Base-by-base conservation (phyloP, 1,140 invertebrate species). In the Varroa destructor region DNA sequence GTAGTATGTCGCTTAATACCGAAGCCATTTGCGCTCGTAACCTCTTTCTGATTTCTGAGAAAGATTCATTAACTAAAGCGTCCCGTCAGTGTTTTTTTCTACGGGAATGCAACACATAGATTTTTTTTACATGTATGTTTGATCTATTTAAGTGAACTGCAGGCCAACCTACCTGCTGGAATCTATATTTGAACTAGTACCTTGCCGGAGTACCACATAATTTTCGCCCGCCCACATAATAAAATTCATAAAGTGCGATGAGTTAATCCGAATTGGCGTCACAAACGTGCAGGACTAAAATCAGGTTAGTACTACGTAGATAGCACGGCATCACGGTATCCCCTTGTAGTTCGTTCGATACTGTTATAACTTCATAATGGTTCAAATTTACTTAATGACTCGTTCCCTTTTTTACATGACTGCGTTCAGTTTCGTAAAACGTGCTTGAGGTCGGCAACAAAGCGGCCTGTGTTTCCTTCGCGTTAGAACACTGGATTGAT, bases 201-300 rank as follows among this genome's bases (percentile, higher is more conserved):
- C 61, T 37, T 14, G 61, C 37, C 14, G 61, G 61, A 4, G 61
- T 67, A 12, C 14, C 61, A 8, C 40, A 67, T 67, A 37, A 67
- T 67, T 1, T 67, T 36, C 61, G 61, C 61, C 37, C 61, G 3
- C 3, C 61, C 14, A 8, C 8, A 25, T 25, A 46, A 12, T 14
- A 67, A 46, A 8, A 37, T 36, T 46, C 14, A 67, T 67, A 37
- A 37, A 40, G 2, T 67, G 40, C 37, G 61, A 67, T 37, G n/a
- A 36, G 40, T 40, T 46, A 3, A 12, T 2, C 14, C 40, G 37
- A 37, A 67, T 3, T 1, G 61, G 61, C 40, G 5, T 67, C 12
- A 36, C 14, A 40, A 67, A 67, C 37, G 12, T 67, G n/a, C 12
- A 14, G 36, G 61, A 67, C 10, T 67, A 67, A 2, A 67, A 67